Conservation (phyloP, 1,140 invertebrate species). For the Calliphora vicina region DNA sequence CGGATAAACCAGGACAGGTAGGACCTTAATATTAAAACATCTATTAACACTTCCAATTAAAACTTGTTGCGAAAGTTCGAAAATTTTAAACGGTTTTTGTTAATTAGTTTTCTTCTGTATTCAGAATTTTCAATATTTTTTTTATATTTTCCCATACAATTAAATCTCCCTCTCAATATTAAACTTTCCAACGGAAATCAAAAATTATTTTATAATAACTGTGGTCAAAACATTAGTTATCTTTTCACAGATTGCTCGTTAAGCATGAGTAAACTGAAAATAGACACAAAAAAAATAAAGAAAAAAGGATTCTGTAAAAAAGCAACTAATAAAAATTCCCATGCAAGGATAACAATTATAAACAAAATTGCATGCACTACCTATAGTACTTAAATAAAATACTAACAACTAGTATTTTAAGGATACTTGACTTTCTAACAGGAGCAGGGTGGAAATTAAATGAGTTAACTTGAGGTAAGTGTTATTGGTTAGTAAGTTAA, state of each 20-base stretch:
- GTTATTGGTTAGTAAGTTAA: not conserved
- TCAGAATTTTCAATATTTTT: too few species aligned
- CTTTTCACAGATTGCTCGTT: not conserved
- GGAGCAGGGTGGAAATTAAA: not conserved
- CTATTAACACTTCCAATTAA: too few species aligned
- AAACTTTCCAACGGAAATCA: not conserved
- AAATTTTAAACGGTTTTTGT: too few species aligned
- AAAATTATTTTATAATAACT: not conserved
- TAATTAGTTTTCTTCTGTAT: too few species aligned
- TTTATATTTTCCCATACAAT: not conserved
- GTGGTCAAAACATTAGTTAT: not conserved
- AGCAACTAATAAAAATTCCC: constrained; percentile 25
- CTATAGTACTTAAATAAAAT: not conserved
- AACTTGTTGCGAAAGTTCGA: too few species aligned
- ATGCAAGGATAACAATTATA: constrained; percentile 18
- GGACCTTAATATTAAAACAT: too few species aligned
- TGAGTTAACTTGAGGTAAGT: not conserved
- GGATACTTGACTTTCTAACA: not conserved
- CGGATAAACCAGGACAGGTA: too few species aligned
- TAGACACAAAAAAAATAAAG: not conserved
- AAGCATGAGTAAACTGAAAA: not conserved
- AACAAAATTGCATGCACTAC: not conserved
- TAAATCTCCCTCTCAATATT: not conserved
- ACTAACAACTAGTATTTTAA: not conserved
- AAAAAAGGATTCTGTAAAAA: constrained; percentile 32